Evolutionary conservation across 2,113 vertebrate species (phyloP).

Genomic region (Macaca nemestrina): DNA sequence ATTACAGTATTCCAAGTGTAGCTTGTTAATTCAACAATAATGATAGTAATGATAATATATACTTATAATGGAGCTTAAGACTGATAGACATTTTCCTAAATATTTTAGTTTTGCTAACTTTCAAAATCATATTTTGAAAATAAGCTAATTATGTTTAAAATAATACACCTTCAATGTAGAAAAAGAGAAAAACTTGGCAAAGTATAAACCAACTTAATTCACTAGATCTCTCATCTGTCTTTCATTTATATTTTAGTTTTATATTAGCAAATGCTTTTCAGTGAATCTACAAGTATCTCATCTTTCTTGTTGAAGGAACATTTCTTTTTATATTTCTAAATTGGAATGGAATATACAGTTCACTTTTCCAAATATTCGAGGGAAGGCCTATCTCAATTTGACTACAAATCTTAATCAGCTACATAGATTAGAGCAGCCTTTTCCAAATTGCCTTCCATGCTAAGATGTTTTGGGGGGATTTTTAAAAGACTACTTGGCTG

Average conservation of each 20-base stretch:
- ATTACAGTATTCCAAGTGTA: background rate
- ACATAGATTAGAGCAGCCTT: background rate
- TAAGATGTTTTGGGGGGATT: background rate
- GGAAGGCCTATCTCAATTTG: background rate
- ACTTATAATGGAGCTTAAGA: background rate
- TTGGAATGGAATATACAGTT: background rate
- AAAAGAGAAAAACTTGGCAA: background rate
- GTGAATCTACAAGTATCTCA: background rate
- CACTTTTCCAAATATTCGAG: background rate
- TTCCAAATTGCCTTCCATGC: background rate
- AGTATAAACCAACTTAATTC: background rate
- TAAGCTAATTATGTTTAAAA: slow-evolving; percentile 4
- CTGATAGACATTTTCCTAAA: background rate
- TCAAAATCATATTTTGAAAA: slow-evolving; percentile 24
- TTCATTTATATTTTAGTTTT: background rate
- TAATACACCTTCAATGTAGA: background rate
- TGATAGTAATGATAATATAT: background rate
- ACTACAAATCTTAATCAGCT: background rate
- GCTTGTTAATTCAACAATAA: background rate
- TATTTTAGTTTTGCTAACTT: background rate
- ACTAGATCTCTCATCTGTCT: background rate
- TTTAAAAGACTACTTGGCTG: background rate
- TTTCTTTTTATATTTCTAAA: slow-evolving; percentile 46
- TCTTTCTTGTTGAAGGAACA: slow-evolving; percentile 29
- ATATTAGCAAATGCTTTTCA: background rate